Percentiles rank a stretch among this genome's conserved stretches.
These are phyloP conservation scores for Andrena flavipes DNA, from an alignment of 2,888 invertebrate species.

Conservation along the genomic window DNA sequence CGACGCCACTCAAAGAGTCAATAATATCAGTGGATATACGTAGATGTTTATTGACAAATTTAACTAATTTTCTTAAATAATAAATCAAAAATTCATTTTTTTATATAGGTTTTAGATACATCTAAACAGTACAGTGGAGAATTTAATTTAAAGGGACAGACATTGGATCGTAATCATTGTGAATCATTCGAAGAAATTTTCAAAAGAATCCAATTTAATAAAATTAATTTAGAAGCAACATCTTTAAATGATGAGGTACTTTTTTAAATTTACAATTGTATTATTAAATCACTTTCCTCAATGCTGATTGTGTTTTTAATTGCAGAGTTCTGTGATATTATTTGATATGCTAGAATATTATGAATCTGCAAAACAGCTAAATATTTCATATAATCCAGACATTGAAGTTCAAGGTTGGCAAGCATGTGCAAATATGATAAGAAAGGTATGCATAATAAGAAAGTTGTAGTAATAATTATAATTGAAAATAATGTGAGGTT, in stretches of 20 bases:
- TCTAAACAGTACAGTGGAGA: slow-evolving; percentile 86
- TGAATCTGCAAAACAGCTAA: slow-evolving; percentile 90
- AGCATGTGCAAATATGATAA: slow-evolving; percentile 91
- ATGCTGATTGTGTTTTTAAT: slow-evolving; percentile 37
- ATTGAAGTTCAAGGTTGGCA: slow-evolving; percentile 94
- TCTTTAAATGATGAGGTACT: slow-evolving; percentile 90
- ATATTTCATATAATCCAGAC: slow-evolving; percentile 91
- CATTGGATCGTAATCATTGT: slow-evolving; percentile 89
- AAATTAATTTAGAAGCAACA: slow-evolving; percentile 89
- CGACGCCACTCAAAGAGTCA: too few relatives aligned
- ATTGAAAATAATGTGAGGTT: slow-evolving; percentile 1
- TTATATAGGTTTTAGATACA: slow-evolving; percentile 83
- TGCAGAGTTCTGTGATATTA: slow-evolving; percentile 88
- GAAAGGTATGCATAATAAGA: slow-evolving; percentile 87
- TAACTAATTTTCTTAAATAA: not conserved
- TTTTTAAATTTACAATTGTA: slow-evolving; percentile 55
- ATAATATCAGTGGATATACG: too few relatives aligned
- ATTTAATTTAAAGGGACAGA: slow-evolving; percentile 87
- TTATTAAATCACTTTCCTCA: slow-evolving; percentile 1
- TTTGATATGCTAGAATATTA: slow-evolving; percentile 98
- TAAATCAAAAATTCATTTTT: slow-evolving; percentile 17
- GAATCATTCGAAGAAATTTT: slow-evolving; percentile 95
- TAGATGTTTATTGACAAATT: not conserved
- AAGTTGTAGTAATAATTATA: not conserved
- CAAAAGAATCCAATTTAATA: slow-evolving; percentile 90